These are phyloP conservation scores for Sebastes minor DNA, from an alignment of 2,797 vertebrate species.

Conservation along the genomic window DNA sequence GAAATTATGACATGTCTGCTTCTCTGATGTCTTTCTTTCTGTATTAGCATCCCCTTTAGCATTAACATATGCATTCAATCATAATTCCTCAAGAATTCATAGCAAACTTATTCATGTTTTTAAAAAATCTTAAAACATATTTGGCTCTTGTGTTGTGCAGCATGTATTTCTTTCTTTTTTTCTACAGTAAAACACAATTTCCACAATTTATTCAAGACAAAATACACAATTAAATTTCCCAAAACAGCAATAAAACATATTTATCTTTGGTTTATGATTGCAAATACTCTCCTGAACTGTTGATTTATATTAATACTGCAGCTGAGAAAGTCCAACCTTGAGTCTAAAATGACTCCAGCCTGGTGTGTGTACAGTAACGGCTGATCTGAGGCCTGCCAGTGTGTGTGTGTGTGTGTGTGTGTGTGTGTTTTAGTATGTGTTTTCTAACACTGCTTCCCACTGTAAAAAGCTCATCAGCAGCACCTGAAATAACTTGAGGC, in stretches of 20 bases:
- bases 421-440: neutral
- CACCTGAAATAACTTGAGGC: slow-evolving; percentile 83
- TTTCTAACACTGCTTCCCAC: slow-evolving; percentile 52
- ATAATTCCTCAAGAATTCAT: no score
- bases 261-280: no score
- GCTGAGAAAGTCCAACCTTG: neutral
- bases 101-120: no score
- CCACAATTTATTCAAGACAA: no score
- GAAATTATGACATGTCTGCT: neutral
- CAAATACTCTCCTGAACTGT: no score
- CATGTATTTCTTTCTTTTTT: neutral
- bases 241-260: neutral
- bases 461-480: slow-evolving; percentile 67
- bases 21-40: no score
- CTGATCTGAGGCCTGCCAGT: neutral
- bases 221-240: neutral
- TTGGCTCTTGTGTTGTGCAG: no score
- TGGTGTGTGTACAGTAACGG: neutral
- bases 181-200: neutral
- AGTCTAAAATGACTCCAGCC: neutral
- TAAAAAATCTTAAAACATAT: no score
- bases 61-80: no score
- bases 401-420: neutral
- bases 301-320: no score
- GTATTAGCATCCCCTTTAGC: no score